A percentile compares a stretch with the other conserved stretches of the same genome.
Evolutionary conservation across 2,888 invertebrate species (phyloP).

Genomic region (Conops quadrifasciatus): DNA sequence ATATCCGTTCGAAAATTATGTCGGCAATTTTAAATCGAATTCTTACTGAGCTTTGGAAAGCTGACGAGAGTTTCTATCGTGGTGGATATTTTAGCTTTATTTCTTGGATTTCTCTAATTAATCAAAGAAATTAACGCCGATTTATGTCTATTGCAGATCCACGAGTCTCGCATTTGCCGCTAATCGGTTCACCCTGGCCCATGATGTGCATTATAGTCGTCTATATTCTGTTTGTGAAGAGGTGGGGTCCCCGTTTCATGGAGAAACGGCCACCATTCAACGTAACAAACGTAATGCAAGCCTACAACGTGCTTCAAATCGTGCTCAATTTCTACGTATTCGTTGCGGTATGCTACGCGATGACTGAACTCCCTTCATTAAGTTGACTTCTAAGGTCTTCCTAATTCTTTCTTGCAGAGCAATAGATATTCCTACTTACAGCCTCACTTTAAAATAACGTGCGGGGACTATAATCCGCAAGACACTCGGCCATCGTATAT

Average conservation of each 20-base stretch:
- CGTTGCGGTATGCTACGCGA: constrained; percentile 36
- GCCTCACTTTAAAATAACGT: constrained; percentile 43
- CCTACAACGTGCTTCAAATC: constrained; percentile 73
- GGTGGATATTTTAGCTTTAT: background rate
- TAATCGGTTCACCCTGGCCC: constrained; percentile 74
- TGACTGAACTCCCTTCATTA: too few relatives aligned
- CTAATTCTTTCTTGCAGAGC: too few relatives aligned
- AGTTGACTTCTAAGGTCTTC: too few relatives aligned
- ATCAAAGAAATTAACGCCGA: background rate
- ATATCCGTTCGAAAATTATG: background rate
- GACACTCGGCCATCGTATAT: constrained; percentile 53
- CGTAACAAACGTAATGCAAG: constrained; percentile 71
- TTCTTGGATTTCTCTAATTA: background rate
- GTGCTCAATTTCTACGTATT: constrained; percentile 43
- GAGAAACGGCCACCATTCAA: constrained; percentile 71
- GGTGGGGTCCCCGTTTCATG: constrained; percentile 76
- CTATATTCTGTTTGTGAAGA: constrained; percentile 75
- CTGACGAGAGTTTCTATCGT: background rate
- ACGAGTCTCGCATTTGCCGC: constrained; percentile 71
- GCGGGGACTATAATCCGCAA: constrained; percentile 40
- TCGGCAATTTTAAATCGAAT: background rate
- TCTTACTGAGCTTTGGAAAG: background rate
- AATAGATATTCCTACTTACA: constrained; percentile 39
- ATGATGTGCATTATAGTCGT: constrained; percentile 67
- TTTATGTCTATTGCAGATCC: constrained; percentile 42